Conservation (phyloP, 1,140 invertebrate species). For the Anthonomus grandis region DNA sequence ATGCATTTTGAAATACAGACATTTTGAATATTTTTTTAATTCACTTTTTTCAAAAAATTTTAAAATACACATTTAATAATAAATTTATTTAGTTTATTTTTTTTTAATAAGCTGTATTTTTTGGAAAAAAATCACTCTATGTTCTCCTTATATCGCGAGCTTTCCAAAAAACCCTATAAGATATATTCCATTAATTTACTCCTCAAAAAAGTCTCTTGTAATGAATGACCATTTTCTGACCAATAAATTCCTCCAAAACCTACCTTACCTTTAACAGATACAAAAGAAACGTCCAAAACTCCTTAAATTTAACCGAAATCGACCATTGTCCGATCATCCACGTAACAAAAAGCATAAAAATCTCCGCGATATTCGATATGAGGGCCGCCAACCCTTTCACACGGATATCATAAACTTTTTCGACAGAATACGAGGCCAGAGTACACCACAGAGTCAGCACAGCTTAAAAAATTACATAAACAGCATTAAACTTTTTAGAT, state of each 20-base stretch:
- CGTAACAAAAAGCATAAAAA: constrained; percentile 7
- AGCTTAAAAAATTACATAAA: constrained; percentile 9
- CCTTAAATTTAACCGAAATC: constrained; percentile 6
- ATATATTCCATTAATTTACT: no score
- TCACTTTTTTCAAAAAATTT: no score
- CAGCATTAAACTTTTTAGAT: no score
- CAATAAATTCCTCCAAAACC: background rate
- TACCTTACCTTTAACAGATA: constrained; percentile 4
- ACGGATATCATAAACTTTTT: constrained; percentile 17
- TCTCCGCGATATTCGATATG: constrained; percentile 11
- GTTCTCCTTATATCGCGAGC: no score
- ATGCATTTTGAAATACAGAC: no score
- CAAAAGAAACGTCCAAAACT: constrained; percentile 18
- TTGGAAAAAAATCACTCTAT: no score
- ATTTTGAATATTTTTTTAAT: no score
- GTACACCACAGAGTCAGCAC: constrained; percentile 1
- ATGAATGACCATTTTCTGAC: background rate
- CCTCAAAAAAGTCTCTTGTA: no score
- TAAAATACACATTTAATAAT: no score
- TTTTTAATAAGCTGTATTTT: no score
- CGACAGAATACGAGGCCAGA: constrained; percentile 6
- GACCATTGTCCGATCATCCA: constrained; percentile 16
- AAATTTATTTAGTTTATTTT: no score
- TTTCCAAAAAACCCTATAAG: no score
- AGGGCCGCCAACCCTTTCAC: constrained; percentile 1